Evolutionary conservation across 1,140 invertebrate genomes (phyloP).

Genomic region (Euura lappo): DNA sequence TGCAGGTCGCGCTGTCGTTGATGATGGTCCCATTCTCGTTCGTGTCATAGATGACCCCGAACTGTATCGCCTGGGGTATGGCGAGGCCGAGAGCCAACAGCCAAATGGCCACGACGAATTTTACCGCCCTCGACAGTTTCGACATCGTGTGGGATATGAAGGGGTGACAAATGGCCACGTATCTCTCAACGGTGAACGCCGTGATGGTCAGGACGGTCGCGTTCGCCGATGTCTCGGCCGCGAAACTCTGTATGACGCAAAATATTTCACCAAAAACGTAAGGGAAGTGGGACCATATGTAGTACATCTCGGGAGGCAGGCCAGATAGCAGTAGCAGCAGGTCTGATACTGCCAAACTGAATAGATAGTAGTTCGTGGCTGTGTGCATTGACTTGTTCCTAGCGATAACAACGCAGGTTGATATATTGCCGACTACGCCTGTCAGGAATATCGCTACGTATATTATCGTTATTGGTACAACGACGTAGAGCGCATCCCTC

Average conservation of each 20-base stretch:
- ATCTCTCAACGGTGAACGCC: slow-evolving; percentile 93
- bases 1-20: slow-evolving; percentile 60
- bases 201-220: slow-evolving; percentile 93
- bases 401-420: slow-evolving; percentile 91
- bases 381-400: slow-evolving; percentile 93
- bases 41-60: slow-evolving; percentile 67
- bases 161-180: slow-evolving; percentile 93
- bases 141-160: slow-evolving; percentile 87
- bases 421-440: slow-evolving; percentile 88
- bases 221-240: slow-evolving; percentile 90
- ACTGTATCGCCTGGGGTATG: slow-evolving; percentile 80
- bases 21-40: slow-evolving; percentile 56
- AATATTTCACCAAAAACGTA: slow-evolving; percentile 87
- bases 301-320: slow-evolving; percentile 84
- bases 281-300: slow-evolving; percentile 86
- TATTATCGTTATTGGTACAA: slow-evolving; percentile 80
- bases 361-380: slow-evolving; percentile 92
- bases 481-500: slow-evolving; percentile 73
- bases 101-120: slow-evolving; percentile 76
- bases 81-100: slow-evolving; percentile 75
- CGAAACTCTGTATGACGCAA: slow-evolving; percentile 82
- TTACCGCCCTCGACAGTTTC: slow-evolving; percentile 74
- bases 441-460: slow-evolving; percentile 86
- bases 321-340: slow-evolving; percentile 83
- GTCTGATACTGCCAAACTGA: slow-evolving; percentile 92